Evolutionary conservation across 2,888 invertebrate species (phyloP), one percentile per base, ranked within the genome.

Genomic region (Nasonia oneida): DNA sequence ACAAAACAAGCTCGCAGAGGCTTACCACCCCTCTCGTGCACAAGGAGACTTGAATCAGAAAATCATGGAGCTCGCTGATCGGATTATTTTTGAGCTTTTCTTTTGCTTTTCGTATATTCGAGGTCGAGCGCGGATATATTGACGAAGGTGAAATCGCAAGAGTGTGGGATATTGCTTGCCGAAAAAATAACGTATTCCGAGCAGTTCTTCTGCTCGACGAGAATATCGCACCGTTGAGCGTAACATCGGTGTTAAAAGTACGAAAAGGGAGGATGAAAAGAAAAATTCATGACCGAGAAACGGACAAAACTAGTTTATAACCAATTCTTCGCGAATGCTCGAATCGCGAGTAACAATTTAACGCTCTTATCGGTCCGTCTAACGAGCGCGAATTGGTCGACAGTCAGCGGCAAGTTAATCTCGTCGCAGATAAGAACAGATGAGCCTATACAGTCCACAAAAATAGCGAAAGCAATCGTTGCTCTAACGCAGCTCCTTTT

Each of bases 51-150:
- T 64, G 64, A 64, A 64, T 64, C 23, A 23, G 23, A 64, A 12
- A 23, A 64, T 23, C 10, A 64, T 0, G 10, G 29, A 23, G 64
- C 14, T 12, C 64, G 23, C 23, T 64, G 10, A 64, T 64, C 64
- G 64, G 64, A 64, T 64, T 64, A 57, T 57, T 57, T 57, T 57
- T 57, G 57, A 57, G n/a, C 18, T n/a, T 57, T 57, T 57, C 57
- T 57, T n/a, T 57, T 18, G 18, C n/a, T 57, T 37, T 37, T 47
- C 12, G n/a, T n/a, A n/a, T 57, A 15, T 57, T 57, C n/a, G 15
- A 15, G 57, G 57, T 57, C 57, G 57, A 57, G 57, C 57, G 57
- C 10, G 18, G 57, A 57, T 57, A 57, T 57, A 57, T 57, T 57
- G 57, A 57, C 15, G n/a, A n/a, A 57, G 57, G n/a, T 57, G 6